phyloP scores from a whole-genome alignment of 2,888 invertebrate genomes.

The Molanna angustata region DNA sequence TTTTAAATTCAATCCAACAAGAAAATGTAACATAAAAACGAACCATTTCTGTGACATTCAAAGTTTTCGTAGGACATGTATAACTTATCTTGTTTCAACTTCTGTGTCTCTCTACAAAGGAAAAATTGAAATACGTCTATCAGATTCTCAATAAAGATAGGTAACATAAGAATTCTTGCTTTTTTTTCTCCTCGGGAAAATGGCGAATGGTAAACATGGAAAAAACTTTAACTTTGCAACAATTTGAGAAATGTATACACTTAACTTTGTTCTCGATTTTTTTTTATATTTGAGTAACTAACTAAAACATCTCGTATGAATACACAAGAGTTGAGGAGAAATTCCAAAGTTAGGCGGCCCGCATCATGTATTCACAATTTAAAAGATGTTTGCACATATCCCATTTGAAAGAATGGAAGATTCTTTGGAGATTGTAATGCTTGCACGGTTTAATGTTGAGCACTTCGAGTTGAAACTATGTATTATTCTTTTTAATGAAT shows the following conservation, averaged over 20 bases:
- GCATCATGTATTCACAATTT: constrained; percentile 27
- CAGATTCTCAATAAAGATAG: no score
- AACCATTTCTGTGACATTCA: no score
- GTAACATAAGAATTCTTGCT: no score
- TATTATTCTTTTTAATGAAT: constrained; percentile 22
- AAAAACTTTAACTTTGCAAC: constrained; percentile 13
- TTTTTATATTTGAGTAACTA: constrained; percentile 26
- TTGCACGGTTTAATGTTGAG: constrained; percentile 8
- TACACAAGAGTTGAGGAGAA: constrained; percentile 22
- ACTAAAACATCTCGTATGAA: constrained; percentile 22
- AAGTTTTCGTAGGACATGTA: no score
- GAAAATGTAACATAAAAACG: no score
- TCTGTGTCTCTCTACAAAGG: no score
- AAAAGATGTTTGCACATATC: constrained; percentile 28
- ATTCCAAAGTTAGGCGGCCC: constrained; percentile 16
- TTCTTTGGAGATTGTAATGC: constrained; percentile 20
- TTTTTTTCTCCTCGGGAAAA: constrained; percentile 2
- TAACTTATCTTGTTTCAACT: no score
- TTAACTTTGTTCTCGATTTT: constrained; percentile 1
- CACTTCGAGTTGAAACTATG: constrained; percentile 7
- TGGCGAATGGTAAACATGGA: constrained; percentile 10
- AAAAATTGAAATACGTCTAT: no score
- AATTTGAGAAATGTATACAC: constrained; percentile 12
- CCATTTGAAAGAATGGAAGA: constrained; percentile 17
- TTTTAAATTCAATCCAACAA: no score